Conservation (phyloP, 1,140 invertebrate species). For the Magallana angulata region DNA sequence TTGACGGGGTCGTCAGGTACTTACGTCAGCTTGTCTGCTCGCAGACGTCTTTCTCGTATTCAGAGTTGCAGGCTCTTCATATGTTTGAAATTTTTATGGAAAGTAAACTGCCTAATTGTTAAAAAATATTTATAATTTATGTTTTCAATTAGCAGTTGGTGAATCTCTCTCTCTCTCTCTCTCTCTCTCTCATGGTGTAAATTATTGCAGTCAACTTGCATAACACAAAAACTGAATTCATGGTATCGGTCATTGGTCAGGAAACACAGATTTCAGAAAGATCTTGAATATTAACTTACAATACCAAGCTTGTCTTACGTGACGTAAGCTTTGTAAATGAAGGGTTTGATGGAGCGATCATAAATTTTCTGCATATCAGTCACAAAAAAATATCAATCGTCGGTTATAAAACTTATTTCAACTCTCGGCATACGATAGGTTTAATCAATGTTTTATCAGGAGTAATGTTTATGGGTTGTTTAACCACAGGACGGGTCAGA, state of each 20-base stretch:
- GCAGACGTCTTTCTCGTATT: no score
- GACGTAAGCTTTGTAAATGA: background rate
- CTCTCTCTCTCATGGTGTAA: background rate
- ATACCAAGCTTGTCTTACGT: background rate
- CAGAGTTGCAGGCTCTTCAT: no score
- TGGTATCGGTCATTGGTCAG: background rate
- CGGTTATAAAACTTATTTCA: background rate
- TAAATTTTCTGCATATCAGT: background rate
- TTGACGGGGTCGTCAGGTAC: no score
- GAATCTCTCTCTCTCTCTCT: background rate
- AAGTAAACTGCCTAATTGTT: no score
- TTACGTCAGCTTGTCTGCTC: no score
- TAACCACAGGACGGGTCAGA: no score
- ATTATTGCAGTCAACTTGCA: background rate
- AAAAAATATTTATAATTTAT: no score
- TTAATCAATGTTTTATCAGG: background rate
- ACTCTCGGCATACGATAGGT: background rate
- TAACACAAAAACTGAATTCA: background rate
- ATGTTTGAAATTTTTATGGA: no score
- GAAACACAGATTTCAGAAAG: background rate
- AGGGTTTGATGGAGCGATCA: background rate
- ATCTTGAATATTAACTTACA: slow-evolving; percentile 16
- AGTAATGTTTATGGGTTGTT: background rate
- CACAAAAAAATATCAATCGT: background rate
- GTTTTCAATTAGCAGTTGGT: no score